Percentiles rank a stretch among this genome's conserved stretches.
Conservation (phyloP, 2,888 invertebrate genomes). For the Gerris lacustris region DNA sequence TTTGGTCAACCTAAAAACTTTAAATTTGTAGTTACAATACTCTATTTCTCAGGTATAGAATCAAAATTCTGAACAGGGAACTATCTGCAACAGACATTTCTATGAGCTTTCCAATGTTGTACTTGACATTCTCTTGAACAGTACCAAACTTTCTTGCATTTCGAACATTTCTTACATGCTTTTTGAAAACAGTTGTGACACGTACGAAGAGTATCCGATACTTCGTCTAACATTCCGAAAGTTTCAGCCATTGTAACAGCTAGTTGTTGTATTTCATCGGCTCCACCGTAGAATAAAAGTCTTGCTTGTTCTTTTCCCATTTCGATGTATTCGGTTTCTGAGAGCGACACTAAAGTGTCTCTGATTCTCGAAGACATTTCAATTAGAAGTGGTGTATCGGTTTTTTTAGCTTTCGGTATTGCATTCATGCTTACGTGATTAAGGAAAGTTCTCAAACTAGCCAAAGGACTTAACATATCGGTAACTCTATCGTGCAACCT, state of each 20-base stretch:
- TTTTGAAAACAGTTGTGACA: constrained; percentile 21
- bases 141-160: constrained; percentile 23
- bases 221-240: constrained; percentile 16
- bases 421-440: constrained; percentile 17
- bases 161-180: constrained; percentile 23
- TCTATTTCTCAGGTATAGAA: too few relatives aligned
- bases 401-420: constrained; percentile 13
- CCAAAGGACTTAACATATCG: constrained; percentile 25
- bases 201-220: constrained; percentile 19
- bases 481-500: constrained; percentile 22
- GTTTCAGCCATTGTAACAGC: constrained; percentile 18
- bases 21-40: too few relatives aligned
- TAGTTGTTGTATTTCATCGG: constrained; percentile 17
- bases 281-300: constrained; percentile 19
- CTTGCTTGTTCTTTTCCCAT: constrained; percentile 19
- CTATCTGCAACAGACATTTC: too few relatives aligned
- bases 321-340: constrained; percentile 6
- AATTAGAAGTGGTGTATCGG: constrained; percentile 19
- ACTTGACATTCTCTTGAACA: constrained; percentile 24
- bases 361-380: constrained; percentile 20
- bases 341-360: constrained; percentile 13
- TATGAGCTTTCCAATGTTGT: too few relatives aligned
- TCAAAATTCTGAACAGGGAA: too few relatives aligned
- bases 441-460: constrained; percentile 24
- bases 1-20: too few relatives aligned